Conservation (phyloP, 2,113 vertebrate genomes). For the Lonchura striata region DNA sequence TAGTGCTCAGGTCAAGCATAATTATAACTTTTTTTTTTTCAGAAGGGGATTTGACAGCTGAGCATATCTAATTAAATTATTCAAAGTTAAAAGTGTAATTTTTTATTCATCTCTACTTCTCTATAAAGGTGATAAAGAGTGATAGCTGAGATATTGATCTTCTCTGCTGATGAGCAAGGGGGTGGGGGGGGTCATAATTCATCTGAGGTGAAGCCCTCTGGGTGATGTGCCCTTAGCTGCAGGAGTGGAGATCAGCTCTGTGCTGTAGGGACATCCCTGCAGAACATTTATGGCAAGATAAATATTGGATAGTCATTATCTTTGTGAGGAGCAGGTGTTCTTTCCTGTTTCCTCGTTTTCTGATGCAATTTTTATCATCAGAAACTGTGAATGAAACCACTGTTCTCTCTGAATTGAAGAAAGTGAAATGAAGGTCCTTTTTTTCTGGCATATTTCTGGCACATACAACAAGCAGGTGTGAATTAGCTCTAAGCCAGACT, state of each 20-base stretch:
- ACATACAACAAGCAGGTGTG: background rate
- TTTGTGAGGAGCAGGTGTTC: background rate
- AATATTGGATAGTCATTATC: background rate
- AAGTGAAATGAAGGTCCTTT: background rate
- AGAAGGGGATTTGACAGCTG: background rate
- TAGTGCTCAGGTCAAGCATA: background rate
- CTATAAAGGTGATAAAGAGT: background rate
- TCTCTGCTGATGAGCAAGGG: background rate
- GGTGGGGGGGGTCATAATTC: background rate
- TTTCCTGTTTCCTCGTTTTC: background rate
- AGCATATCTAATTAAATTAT: background rate
- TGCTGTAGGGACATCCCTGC: background rate
- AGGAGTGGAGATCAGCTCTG: background rate
- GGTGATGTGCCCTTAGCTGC: background rate
- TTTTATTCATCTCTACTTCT: conserved; percentile 14
- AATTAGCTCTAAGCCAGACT: conserved; percentile 1
- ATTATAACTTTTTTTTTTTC: background rate
- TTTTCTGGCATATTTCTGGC: background rate
- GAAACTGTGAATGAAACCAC: background rate
- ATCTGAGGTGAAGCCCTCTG: background rate
- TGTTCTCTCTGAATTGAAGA: background rate
- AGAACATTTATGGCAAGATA: background rate
- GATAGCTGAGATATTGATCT: background rate
- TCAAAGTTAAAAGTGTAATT: background rate
- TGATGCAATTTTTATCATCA: background rate